A percentile compares a stretch with the other conserved stretches of the same genome.
phyloP scores from a whole-genome alignment of 2,888 invertebrate genomes.

The Pardosa pseudoannulata region DNA sequence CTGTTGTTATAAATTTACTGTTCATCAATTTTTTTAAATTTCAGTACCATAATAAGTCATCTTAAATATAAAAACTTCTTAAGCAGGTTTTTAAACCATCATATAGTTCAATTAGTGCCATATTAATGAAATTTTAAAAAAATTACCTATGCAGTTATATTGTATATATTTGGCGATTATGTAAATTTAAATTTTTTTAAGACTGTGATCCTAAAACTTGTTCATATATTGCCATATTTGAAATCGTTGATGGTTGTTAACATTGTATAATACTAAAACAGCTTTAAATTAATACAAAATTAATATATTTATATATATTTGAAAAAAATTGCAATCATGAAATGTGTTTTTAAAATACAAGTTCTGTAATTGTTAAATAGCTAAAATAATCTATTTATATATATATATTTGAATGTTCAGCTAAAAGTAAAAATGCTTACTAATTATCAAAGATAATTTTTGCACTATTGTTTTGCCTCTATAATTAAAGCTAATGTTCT shows the following conservation, averaged over 20 bases:
- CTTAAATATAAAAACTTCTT: neutral
- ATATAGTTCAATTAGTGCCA: neutral
- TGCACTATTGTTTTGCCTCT: too few species aligned
- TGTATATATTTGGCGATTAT: neutral
- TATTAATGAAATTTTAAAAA: neutral
- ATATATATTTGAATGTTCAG: too few species aligned
- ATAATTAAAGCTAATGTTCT: too few species aligned
- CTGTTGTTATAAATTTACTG: too few species aligned
- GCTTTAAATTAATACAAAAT: neutral
- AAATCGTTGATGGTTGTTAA: constrained; percentile 42
- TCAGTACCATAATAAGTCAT: too few species aligned
- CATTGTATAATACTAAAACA: neutral
- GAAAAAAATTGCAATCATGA: neutral
- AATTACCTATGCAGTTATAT: neutral
- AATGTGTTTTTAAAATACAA: neutral
- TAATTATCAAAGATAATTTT: too few species aligned
- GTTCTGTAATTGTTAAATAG: neutral
- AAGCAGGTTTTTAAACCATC: neutral
- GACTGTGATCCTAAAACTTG: constrained; percentile 42
- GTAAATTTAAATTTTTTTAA: neutral
- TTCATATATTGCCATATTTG: constrained; percentile 29
- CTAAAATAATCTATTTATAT: neutral
- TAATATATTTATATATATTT: neutral
- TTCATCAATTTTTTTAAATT: too few species aligned
- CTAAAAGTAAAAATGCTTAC: too few species aligned